A percentile compares a stretch with the other conserved stretches of the same genome.
These are phyloP conservation scores for Rattus rattus DNA, from an alignment of 2,113 vertebrate species.

Conservation along the genomic window DNA sequence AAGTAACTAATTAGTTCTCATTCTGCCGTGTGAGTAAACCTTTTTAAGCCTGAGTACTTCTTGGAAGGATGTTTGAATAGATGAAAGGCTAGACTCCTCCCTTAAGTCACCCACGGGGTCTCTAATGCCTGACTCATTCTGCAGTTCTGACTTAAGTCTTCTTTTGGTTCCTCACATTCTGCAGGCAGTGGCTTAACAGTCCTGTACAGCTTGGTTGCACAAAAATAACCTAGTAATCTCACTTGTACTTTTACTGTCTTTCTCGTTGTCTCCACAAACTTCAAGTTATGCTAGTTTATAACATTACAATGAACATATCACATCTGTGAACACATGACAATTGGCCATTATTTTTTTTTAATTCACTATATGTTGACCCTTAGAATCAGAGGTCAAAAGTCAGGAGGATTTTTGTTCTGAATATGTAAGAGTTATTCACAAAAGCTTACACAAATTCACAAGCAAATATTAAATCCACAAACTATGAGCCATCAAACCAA, in stretches of 20 bases:
- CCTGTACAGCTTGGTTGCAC: background rate
- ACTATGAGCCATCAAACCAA: slow-evolving; percentile 2
- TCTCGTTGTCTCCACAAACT: background rate
- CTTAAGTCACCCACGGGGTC: background rate
- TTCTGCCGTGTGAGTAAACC: background rate
- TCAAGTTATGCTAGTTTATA: background rate
- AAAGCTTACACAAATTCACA: background rate
- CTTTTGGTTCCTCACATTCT: background rate
- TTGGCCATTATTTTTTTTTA: background rate
- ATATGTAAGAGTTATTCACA: background rate
- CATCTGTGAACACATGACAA: background rate
- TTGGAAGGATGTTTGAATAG: background rate
- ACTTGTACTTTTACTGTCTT: background rate
- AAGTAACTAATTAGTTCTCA: slow-evolving; percentile 44
- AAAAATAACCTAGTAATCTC: background rate
- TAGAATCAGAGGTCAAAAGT: background rate
- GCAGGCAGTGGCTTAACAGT: background rate
- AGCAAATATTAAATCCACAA: background rate
- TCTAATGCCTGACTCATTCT: background rate
- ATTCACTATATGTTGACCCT: background rate
- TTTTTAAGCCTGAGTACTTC: background rate
- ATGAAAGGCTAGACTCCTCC: background rate
- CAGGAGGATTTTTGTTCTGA: background rate
- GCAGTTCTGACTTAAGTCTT: background rate
- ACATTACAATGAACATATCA: background rate